A percentile compares a stretch with the other conserved stretches of the same genome.
These are phyloP conservation scores for Diaphora mendica DNA, from an alignment of 2,888 invertebrate species.

Conservation along the genomic window DNA sequence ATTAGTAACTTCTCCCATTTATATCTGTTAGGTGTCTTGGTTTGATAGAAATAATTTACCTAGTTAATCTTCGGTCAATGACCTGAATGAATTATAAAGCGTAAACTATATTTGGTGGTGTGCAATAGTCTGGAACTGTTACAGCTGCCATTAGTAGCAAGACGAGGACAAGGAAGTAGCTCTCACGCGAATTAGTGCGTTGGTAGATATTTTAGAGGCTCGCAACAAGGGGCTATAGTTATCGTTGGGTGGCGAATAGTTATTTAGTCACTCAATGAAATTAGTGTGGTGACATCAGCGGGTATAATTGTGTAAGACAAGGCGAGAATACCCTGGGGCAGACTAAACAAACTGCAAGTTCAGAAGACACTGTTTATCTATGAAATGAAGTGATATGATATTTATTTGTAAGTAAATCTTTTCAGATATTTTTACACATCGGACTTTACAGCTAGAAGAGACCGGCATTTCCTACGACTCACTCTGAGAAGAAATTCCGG, in stretches of 20 bases:
- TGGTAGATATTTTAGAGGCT: slow-evolving; percentile 21
- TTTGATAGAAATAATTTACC: neutral
- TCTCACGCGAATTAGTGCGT: slow-evolving; percentile 32
- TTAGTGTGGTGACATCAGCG: slow-evolving; percentile 66
- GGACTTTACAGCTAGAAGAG: too few species aligned
- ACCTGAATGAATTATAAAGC: slow-evolving; percentile 4
- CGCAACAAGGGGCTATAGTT: slow-evolving; percentile 17
- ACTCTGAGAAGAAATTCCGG: too few species aligned
- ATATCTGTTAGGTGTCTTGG: neutral
- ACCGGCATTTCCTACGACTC: too few species aligned
- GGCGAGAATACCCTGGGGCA: slow-evolving; percentile 18
- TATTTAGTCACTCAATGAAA: slow-evolving; percentile 54
- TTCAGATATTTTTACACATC: too few species aligned
- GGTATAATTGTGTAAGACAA: slow-evolving; percentile 42
- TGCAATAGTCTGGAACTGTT: neutral
- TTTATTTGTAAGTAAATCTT: too few species aligned
- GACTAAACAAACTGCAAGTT: slow-evolving; percentile 28
- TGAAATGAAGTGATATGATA: too few species aligned
- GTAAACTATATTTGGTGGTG: neutral
- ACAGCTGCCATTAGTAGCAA: neutral
- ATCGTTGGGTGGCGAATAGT: slow-evolving; percentile 22
- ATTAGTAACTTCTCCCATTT: neutral
- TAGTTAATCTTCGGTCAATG: slow-evolving; percentile 5
- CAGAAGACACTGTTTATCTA: slow-evolving; percentile 8
- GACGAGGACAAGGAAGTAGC: slow-evolving; percentile 1